These are phyloP conservation scores for Megalops cyprinoides DNA, from an alignment of 2,797 vertebrate species.

Conservation along the genomic window DNA sequence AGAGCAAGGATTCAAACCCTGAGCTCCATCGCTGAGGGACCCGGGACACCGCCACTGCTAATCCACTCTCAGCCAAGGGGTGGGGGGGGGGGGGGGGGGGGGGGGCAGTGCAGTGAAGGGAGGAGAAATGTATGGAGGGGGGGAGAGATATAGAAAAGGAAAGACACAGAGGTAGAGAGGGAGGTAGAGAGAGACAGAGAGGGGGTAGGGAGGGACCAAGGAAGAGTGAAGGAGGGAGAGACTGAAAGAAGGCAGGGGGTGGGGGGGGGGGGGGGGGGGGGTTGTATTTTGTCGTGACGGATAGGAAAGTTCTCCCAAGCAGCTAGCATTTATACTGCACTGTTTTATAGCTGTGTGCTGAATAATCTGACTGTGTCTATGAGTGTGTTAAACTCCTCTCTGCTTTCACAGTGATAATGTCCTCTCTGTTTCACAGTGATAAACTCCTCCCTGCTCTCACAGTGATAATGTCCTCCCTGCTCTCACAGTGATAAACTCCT, in stretches of 20 bases:
- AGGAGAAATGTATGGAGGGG: too few species aligned
- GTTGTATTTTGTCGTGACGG: conserved; percentile 16
- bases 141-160: too few species aligned
- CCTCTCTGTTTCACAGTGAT: too few species aligned
- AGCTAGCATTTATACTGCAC: conserved; percentile 53
- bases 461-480: too few species aligned
- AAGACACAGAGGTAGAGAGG: too few species aligned
- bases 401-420: too few species aligned
- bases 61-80: not conserved
- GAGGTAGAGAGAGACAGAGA: too few species aligned
- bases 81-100: not conserved
- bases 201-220: too few species aligned
- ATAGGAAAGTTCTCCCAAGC: conserved; percentile 48
- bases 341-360: conserved; percentile 51
- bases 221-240: not conserved
- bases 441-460: too few species aligned
- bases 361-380: conserved; percentile 31
- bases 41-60: not conserved
- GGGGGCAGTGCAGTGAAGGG: too few species aligned
- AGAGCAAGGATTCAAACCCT: not conserved
- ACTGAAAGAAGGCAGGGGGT: not conserved
- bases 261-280: conserved; percentile 22
- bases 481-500: too few species aligned
- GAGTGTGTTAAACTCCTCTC: not conserved
- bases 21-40: not conserved